Base-by-base conservation (phyloP, 2,113 vertebrate species). In the Manacus vitellinus region DNA sequence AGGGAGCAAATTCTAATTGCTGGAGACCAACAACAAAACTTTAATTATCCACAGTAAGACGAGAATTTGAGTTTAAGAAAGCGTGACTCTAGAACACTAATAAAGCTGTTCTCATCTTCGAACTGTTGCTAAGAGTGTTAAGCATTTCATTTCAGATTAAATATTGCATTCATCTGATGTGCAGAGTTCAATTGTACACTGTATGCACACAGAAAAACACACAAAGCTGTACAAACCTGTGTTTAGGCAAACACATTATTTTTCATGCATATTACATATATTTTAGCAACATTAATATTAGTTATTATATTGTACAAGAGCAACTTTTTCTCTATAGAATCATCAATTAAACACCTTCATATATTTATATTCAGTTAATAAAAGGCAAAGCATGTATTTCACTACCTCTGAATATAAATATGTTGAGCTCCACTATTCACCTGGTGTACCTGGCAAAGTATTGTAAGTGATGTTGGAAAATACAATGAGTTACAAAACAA, bases 161-260 rank as follows among this genome's bases (percentile, higher is more conserved):
- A 33, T 11, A 72, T 10, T 6, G 5, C 30, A 65, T 19, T n/a
- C 33, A 63, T 67, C n/a, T 0, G 0, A 35, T 24, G 27, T 28
- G 55, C 61, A 83, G 33, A 75, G 35, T 23, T 91, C 28, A 41
- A 61, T 65, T 67, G 25, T 23, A 66, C 0, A 2, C 28, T 74
- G 55, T 8, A 52, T 49, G 25, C 35, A 77, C 5, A 35, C 0
- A 92, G 28, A 82, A 92, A 85, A 90, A 47, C n/a, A 77, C 19
- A 82, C 41, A 46, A 76, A 80, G 17, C 20, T 77, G 22, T 55
- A 52, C 10, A 59, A 77, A 72, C 10, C 12, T 19, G 16, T 47
- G 46, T 95, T 80, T 73, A 74, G 37, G 14, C 39, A 39, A 90
- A 80, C 23, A 0, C 31, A 41, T 25, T 54, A 31, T 23, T 59